Evolutionary conservation across 1,140 invertebrate genomes (phyloP), one percentile per base, ranked within the genome.

Genomic region (Hylyphantes graminicola): DNA sequence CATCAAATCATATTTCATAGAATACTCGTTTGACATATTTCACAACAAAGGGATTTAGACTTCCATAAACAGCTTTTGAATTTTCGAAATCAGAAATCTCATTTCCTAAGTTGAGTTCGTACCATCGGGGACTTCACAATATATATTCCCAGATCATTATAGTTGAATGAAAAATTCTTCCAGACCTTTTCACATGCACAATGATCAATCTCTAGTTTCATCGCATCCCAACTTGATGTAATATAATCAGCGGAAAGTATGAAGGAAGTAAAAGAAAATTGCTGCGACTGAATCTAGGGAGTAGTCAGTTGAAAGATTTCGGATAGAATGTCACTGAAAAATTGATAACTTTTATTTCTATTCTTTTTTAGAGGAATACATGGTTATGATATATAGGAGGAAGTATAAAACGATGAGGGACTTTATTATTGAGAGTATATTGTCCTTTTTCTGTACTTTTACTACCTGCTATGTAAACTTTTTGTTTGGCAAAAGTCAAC

Each of bases 231-330:
- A 57, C 54, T 57, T 10, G 35, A 15, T 17, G 67, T 54, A 70
- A 70, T 70, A 51, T 74, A 74, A 74, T 74, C 54, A 59, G 54
- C 7, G 19, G 54, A 74, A 74, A 74, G 21, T 57, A 51, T 55
- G 8, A 19, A 74, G 7, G 72, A 74, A 70, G 54, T 70, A 70
- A 35, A 70, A 70, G 67, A 70, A 74, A 57, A 74, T 74, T 74
- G 72, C 35, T 35, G 35, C 72, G 59, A 74, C 59, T 74, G 53
- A 55, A 74, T 55, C 72, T 57, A 10, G 35, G 54, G 72, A 51
- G 53, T 55, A 74, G 54, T 50, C 53, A 48, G 35, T 21, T 17
- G 72, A 55, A 74, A 74, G 72, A 35, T 19, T 74, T 74, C 35
- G 35, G 35, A 35, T 35, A 35, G 35, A 35, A 35, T 65, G 55